Percentiles rank a stretch among this genome's conserved stretches.
Evolutionary conservation across 2,888 invertebrate species (phyloP).

Genomic region (Scrobipalpa atriplicella): DNA sequence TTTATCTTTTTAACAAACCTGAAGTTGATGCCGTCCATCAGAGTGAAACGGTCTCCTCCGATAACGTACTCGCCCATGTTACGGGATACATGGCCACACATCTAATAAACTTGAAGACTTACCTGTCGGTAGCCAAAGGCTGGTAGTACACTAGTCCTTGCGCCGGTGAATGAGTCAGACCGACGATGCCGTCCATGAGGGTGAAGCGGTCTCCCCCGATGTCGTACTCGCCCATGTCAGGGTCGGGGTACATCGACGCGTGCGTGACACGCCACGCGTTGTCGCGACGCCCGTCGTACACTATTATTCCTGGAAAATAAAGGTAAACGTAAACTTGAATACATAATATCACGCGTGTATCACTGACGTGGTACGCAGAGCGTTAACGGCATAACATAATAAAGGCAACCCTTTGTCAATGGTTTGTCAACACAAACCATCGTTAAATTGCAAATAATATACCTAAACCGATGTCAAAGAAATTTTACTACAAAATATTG

Average conservation of each 20-base stretch:
- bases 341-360: background rate
- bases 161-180: slow-evolving; percentile 86
- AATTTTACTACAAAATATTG: too few relatives aligned
- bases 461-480: too few relatives aligned
- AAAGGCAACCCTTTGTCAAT: too few relatives aligned
- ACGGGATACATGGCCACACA: background rate
- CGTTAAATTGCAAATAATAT: too few relatives aligned
- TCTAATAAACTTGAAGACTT: slow-evolving; percentile 14
- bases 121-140: slow-evolving; percentile 88
- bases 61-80: slow-evolving; percentile 89
- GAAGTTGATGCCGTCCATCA: background rate
- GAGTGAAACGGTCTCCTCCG: slow-evolving; percentile 72
- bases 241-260: slow-evolving; percentile 93
- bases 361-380: too few relatives aligned
- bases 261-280: slow-evolving; percentile 91
- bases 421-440: too few relatives aligned
- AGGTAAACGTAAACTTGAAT: background rate
- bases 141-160: slow-evolving; percentile 86
- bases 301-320: slow-evolving; percentile 68
- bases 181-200: slow-evolving; percentile 89
- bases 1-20: too few relatives aligned
- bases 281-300: slow-evolving; percentile 88
- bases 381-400: too few relatives aligned
- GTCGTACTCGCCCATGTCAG: slow-evolving; percentile 88
- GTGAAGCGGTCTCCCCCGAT: slow-evolving; percentile 87